Percentiles rank a stretch among this genome's conserved stretches.
Conservation (phyloP, 1,140 invertebrate genomes). For the Brachionus plicatilis region DNA sequence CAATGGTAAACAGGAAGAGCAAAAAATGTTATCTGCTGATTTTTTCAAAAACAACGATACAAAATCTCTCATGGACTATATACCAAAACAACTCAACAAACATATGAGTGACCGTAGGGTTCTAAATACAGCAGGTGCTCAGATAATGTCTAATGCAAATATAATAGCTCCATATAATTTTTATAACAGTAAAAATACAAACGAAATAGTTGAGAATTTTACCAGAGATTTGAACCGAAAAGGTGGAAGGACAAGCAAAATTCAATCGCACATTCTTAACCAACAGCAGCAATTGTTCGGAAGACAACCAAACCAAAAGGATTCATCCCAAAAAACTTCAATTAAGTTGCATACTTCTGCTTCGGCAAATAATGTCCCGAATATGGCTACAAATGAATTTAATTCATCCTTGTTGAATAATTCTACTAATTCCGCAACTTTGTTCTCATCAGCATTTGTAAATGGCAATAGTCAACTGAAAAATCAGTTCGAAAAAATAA, state of each 20-base stretch:
- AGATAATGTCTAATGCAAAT: slow-evolving; percentile 7
- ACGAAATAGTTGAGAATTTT: not conserved
- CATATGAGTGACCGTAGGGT: not conserved
- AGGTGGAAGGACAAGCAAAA: not conserved
- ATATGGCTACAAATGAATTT: not conserved
- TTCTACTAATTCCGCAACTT: not conserved
- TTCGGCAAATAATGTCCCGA: not conserved
- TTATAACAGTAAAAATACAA: slow-evolving; percentile 16
- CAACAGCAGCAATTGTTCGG: not conserved
- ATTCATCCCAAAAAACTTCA: not conserved
- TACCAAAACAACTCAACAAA: not conserved
- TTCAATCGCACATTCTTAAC: not conserved
- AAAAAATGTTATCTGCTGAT: not conserved
- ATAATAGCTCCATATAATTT: not conserved
- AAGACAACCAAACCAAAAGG: not conserved
- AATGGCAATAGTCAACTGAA: not conserved
- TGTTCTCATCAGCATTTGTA: slow-evolving; percentile 1
- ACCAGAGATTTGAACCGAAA: not conserved
- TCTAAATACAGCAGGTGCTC: not conserved
- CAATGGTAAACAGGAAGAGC: not conserved
- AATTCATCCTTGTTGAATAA: not conserved
- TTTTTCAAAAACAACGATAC: slow-evolving; percentile 6
- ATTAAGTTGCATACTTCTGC: not conserved
- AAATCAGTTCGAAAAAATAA: slow-evolving; percentile 20
- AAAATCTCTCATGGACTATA: not conserved